Evolutionary conservation across 2,113 vertebrate species (phyloP), one percentile per base, ranked within the genome.

Genomic region (Phoxinus phoxinus): DNA sequence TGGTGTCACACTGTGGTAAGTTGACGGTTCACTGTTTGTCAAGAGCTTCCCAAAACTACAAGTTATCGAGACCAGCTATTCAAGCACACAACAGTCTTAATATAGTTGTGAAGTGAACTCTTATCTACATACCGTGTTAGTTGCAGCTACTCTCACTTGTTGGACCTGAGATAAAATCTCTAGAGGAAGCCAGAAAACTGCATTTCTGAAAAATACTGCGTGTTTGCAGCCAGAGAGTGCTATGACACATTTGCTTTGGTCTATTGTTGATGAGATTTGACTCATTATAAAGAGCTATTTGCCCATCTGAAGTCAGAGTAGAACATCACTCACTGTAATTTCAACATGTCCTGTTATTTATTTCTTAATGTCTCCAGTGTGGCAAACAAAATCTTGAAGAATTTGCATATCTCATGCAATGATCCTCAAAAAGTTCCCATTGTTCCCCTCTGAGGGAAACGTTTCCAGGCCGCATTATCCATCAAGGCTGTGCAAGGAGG

Each of bases 161-260:
- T 59, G 10, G 76, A 41, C 21, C 23, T 59, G 32, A 61, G 76
- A 79, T 59, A 3, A 59, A 15, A 41, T 59, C 53, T 25, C 11
- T 25, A 59, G 53, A 41, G 56, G 76, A 79, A 25, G 32, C 32
- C 32, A 79, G 56, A 79, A 79, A 79, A 41, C 56, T 17, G 76
- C 76, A 79, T n/a, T 37, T 11, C 23, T 41, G 48, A 58, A 58
- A 59, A 59, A 8, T 4, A 59, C 67, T 37, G 41, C 41, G 65
- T 19, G 32, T 37, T 78, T 10, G 19, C 75, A 58, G 75, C 76
- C 32, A 15, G 5, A 58, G 51, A 59, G 32, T 59, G 41, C 32
- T n/a, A 41, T 79, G 76, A 79, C 32, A 41, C 21, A 25, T 59
- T 59, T 41, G 5, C 37, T 32, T 78, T 59, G 76, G 32, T 78